These are phyloP conservation scores for Hybos culiciformis DNA, from an alignment of 2,888 invertebrate species.

Conservation along the genomic window DNA sequence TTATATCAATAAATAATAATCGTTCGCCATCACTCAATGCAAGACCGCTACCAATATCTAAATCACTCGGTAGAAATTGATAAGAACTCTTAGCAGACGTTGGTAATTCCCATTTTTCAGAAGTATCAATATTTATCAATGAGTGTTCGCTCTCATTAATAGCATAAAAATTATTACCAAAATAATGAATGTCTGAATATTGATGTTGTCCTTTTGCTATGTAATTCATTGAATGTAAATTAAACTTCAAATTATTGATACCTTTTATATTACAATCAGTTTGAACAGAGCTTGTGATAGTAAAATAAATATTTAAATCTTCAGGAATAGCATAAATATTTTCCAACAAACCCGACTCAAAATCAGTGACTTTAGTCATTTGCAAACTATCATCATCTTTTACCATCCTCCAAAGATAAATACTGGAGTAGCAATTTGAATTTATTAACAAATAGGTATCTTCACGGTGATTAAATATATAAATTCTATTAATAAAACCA, in stretches of 20 bases:
- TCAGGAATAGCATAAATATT: constrained; percentile 32
- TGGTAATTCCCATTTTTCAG: constrained; percentile 16
- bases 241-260: constrained; percentile 23
- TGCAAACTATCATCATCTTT: constrained; percentile 18
- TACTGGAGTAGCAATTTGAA: constrained; percentile 33
- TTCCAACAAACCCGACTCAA: constrained; percentile 37
- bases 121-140: constrained; percentile 24
- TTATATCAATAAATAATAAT: constrained; percentile 17
- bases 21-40: constrained; percentile 30
- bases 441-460: constrained; percentile 24
- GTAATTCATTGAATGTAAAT: constrained; percentile 10
- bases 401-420: constrained; percentile 39
- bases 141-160: constrained; percentile 20
- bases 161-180: constrained; percentile 18
- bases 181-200: no score
- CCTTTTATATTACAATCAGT: constrained; percentile 19
- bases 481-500: constrained; percentile 8
- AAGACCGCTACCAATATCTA: constrained; percentile 23
- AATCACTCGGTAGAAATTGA: constrained; percentile 17
- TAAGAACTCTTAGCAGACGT: constrained; percentile 10
- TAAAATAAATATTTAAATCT: constrained; percentile 23
- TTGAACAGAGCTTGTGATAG: constrained; percentile 23
- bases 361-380: constrained; percentile 22
- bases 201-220: constrained; percentile 18
- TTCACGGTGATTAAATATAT: constrained; percentile 3